phyloP scores from a whole-genome alignment of 2,113 vertebrate species.

The Nesoenas mayeri region DNA sequence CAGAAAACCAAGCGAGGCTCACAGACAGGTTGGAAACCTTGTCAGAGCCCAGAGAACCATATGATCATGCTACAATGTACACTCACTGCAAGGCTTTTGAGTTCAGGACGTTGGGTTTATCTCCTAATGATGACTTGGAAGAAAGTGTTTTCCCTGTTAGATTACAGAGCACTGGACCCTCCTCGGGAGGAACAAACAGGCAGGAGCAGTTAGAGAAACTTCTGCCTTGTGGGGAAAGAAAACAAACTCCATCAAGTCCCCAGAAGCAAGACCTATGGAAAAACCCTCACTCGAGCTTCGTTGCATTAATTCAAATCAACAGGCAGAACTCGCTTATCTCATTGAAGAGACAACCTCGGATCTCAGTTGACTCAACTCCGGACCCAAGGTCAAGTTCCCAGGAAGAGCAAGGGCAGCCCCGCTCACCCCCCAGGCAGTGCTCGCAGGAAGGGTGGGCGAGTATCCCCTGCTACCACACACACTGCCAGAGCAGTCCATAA shows the following conservation, averaged over 20 bases:
- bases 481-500: rapidly evolving
- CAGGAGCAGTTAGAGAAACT: neutral
- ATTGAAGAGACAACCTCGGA: neutral
- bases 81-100: neutral
- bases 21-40: neutral
- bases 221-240: neutral
- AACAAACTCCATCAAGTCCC: neutral
- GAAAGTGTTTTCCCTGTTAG: neutral
- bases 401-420: neutral
- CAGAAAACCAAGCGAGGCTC: neutral
- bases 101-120: neutral
- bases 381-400: neutral
- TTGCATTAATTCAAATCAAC: neutral
- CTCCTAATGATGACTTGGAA: neutral
- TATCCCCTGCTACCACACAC: neutral
- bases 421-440: neutral
- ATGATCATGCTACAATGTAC: neutral
- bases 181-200: neutral
- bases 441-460: neutral
- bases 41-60: neutral
- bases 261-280: neutral
- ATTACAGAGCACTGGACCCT: neutral
- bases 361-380: neutral
- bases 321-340: neutral
- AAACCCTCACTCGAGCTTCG: neutral